Percentiles rank a stretch among this genome's conserved stretches.
Evolutionary conservation across 1,140 invertebrate species (phyloP).

Genomic region (Temnothorax curvispinosus): DNA sequence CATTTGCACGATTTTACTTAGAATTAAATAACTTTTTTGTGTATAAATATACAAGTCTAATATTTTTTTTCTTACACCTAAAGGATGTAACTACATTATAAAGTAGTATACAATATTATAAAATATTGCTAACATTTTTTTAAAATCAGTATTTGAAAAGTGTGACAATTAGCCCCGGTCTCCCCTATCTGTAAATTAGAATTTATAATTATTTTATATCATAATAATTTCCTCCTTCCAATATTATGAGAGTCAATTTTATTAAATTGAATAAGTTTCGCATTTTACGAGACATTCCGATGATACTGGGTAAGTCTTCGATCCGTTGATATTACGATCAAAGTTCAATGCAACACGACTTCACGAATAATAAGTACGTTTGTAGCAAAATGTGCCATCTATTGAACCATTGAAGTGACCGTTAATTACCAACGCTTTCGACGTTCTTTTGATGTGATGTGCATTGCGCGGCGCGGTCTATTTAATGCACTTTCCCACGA

Average conservation of each 20-base stretch:
- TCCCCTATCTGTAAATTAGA: not conserved
- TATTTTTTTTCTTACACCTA: no score
- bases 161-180: no score
- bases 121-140: no score
- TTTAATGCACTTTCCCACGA: conserved; percentile 67
- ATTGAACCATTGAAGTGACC: not conserved
- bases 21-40: no score
- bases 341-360: not conserved
- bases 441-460: conserved; percentile 23
- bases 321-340: no score
- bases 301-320: not conserved
- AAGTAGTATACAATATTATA: no score
- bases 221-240: not conserved
- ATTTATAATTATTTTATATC: not conserved
- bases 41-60: no score
- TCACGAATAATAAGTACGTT: not conserved
- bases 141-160: no score
- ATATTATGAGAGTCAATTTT: not conserved
- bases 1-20: no score
- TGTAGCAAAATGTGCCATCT: not conserved
- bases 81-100: no score
- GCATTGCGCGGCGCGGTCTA: conserved; percentile 18
- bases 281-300: not conserved
- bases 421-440: conserved; percentile 56
- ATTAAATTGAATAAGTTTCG: not conserved